Base-by-base conservation (phyloP, 2,888 invertebrate genomes). In the Oxycera nigricornis region DNA sequence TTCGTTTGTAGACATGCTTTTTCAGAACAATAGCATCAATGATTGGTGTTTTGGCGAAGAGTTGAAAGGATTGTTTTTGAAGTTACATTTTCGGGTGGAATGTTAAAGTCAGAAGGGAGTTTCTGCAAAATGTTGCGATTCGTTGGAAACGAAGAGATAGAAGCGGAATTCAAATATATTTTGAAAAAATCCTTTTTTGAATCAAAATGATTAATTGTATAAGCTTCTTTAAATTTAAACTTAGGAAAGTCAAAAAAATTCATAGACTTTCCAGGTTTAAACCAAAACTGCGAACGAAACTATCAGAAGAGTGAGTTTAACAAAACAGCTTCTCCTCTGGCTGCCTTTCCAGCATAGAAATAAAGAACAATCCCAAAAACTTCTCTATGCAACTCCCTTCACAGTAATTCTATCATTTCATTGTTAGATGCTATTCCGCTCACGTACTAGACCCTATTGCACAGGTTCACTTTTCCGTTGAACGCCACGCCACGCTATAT, bases 341-440 rank as follows among this genome's bases (percentile, higher is more conserved):
- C n/a, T n/a, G n/a, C 46, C 46, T 28, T 28, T 30, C 26, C 30
- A 9, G n/a, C 30, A 9, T 4, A 30, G n/a, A 28, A 30, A 2
- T 4, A 59, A 28, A 9, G 59, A 28, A 59, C 24, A 22, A 30
- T 59, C 30, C 22, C 28, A 30, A 55, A 35, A 59, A 59, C 26
- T 59, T 59, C 17, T 22, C 59, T 59, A 28, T 26, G 14, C 26
- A 59, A 9, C 30, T 30, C 59, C 9, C 17, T 3, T 17, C 59
- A 17, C n/a, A n/a, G n/a, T n/a, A n/a, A n/a, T n/a, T n/a, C n/a
- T n/a, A n/a, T n/a, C n/a, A n/a, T n/a, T n/a, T n/a, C n/a, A n/a
- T n/a, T n/a, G n/a, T n/a, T n/a, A n/a, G n/a, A 24, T 59, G 26
- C n/a, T 31, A 67, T 67, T 67, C 67, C 22, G 7, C 67, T 67